phyloP scores from a whole-genome alignment of 2,113 vertebrate genomes.

The Bufo gargarizans region DNA sequence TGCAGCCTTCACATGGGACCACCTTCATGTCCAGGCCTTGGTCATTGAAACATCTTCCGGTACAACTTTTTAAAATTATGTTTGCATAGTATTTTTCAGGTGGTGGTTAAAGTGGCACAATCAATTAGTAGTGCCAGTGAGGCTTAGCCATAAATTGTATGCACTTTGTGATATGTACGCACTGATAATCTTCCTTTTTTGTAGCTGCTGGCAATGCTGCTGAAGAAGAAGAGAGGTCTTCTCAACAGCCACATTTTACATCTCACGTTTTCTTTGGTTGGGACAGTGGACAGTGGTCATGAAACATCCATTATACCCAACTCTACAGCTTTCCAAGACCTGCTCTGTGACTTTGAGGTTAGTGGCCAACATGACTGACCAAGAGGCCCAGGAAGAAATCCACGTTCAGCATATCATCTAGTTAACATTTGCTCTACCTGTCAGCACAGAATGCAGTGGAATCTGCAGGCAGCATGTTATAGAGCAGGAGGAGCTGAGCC shows the following conservation, averaged over 20 bases:
- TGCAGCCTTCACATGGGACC: too few species aligned
- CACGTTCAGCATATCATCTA: too few species aligned
- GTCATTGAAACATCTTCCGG: too few species aligned
- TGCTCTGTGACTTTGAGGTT: constrained; percentile 98
- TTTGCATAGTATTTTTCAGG: neutral
- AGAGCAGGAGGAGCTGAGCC: too few species aligned
- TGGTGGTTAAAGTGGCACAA: neutral
- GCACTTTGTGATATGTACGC: neutral
- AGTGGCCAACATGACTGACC: constrained; percentile 12
- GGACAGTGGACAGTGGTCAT: constrained; percentile 95
- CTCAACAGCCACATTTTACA: constrained; percentile 98
- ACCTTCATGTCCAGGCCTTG: too few species aligned
- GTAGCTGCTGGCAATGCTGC: constrained; percentile 93
- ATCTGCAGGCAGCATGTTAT: too few species aligned
- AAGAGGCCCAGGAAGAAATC: too few species aligned
- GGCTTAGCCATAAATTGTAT: neutral
- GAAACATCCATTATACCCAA: constrained; percentile 99
- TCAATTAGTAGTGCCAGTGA: neutral
- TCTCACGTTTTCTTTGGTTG: constrained; percentile 96
- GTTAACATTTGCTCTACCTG: too few species aligned
- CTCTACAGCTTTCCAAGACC: constrained; percentile 95
- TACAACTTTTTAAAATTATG: too few species aligned
- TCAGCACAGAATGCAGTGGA: too few species aligned
- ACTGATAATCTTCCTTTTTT: neutral
- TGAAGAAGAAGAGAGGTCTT: constrained; percentile 95